A percentile compares a stretch with the other conserved stretches of the same genome.
Conservation (phyloP, 1,140 invertebrate species). For the Adelges cooleyi region DNA sequence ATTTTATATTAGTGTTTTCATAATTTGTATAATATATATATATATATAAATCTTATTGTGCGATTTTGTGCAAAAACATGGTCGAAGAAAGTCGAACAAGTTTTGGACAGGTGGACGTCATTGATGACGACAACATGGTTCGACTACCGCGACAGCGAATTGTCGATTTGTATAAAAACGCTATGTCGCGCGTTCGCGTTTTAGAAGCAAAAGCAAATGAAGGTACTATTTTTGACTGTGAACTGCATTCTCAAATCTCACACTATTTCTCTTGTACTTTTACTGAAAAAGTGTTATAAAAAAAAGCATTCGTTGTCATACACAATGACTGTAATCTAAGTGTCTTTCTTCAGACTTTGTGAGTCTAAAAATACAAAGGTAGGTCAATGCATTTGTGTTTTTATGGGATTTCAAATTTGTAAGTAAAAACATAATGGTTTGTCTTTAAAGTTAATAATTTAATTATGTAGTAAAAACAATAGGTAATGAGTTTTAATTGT, state of each 20-base stretch:
- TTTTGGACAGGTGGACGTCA: conserved; percentile 1
- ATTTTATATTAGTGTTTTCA: neutral
- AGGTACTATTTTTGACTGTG: conserved; percentile 21
- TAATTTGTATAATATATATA: too few relatives aligned
- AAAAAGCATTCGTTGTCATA: neutral
- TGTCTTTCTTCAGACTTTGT: neutral
- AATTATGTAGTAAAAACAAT: too few relatives aligned
- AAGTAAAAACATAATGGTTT: conserved; percentile 14
- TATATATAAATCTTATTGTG: too few relatives aligned
- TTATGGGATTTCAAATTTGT: conserved; percentile 16
- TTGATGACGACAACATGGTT: conserved; percentile 23
- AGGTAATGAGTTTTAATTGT: neutral
- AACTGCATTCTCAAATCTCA: neutral
- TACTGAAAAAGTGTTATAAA: conserved; percentile 11
- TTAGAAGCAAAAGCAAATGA: conserved; percentile 26
- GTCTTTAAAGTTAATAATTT: neutral
- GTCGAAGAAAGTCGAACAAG: conserved; percentile 10
- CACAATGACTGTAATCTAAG: conserved; percentile 13
- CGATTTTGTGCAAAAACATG: conserved; percentile 13
- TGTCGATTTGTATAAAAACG: conserved; percentile 29
- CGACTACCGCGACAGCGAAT: conserved; percentile 25
- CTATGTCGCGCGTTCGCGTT: conserved; percentile 27
- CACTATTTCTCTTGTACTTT: neutral
- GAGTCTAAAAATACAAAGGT: conserved; percentile 7
- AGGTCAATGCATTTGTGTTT: conserved; percentile 16